Evolutionary conservation across 64 coral and sea anemone species (phyloP).

Genomic region (Stichodactyla helianthus): DNA sequence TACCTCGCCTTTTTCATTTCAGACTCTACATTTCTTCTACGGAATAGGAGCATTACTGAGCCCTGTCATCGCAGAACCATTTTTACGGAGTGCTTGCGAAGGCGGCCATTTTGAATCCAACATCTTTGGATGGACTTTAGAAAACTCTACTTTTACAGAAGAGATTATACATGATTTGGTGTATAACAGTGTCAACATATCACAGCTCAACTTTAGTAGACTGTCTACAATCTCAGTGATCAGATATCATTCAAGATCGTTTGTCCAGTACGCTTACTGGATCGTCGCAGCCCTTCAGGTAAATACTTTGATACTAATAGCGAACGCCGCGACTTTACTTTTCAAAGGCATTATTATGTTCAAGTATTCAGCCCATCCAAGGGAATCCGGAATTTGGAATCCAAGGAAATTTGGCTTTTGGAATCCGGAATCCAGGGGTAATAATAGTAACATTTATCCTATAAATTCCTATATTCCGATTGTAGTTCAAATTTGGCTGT

Average conservation of each 20-base stretch:
- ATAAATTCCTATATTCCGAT: no score
- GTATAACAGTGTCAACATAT: conserved; percentile 27
- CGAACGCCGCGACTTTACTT: no score
- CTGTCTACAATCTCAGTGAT: neutral
- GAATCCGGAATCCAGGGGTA: no score
- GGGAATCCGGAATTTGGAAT: no score
- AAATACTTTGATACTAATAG: neutral
- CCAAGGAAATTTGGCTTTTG: no score
- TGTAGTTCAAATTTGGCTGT: no score
- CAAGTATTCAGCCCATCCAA: no score
- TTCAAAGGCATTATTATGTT: no score
- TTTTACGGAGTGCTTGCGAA: conserved; percentile 74
- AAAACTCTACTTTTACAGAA: conserved; percentile 62
- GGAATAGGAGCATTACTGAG: conserved; percentile 89
- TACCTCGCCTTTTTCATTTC: neutral
- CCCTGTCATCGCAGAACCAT: conserved; percentile 84
- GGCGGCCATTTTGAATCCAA: conserved; percentile 79
- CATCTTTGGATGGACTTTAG: conserved; percentile 89
- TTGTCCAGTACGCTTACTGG: conserved; percentile 96
- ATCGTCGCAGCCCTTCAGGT: conserved; percentile 86
- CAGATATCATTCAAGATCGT: conserved; percentile 35
- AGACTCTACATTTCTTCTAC: conserved; percentile 97
- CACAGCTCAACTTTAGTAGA: conserved; percentile 7
- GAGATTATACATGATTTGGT: conserved; percentile 28
- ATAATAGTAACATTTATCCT: no score